Conservation (phyloP, 2,113 vertebrate species). For the Bufo gargarizans region DNA sequence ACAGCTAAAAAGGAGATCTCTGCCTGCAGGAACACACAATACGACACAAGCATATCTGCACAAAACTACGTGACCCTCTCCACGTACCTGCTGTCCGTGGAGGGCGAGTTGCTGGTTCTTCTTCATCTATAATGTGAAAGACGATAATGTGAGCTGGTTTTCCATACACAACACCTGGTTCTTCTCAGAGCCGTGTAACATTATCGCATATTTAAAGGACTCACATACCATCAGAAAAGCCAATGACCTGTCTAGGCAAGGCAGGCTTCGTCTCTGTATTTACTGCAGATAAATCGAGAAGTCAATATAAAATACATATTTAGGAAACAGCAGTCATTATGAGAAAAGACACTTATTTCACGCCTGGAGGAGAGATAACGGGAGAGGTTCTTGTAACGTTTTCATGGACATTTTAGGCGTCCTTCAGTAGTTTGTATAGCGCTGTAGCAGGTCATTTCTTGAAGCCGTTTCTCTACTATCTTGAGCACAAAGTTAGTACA, state of each 20-base stretch:
- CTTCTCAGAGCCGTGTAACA: background rate
- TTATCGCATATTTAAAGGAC: background rate
- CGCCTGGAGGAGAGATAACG: too few relatives aligned
- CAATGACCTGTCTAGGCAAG: background rate
- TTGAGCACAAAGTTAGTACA: too few relatives aligned
- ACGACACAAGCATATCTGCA: background rate
- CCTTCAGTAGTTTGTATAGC: too few relatives aligned
- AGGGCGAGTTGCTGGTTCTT: background rate
- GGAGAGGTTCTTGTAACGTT: too few relatives aligned
- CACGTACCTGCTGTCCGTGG: background rate
- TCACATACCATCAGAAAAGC: background rate
- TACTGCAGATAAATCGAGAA: background rate
- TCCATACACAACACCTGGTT: background rate
- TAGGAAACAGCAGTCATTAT: background rate
- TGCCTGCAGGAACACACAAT: background rate
- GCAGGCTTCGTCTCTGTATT: background rate
- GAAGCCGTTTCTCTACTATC: too few relatives aligned
- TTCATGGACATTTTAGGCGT: too few relatives aligned
- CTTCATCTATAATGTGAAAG: background rate
- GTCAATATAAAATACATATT: background rate
- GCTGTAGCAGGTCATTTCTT: too few relatives aligned
- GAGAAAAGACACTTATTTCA: background rate
- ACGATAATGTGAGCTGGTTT: background rate
- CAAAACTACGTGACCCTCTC: background rate
- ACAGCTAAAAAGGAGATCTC: too few relatives aligned